Base-by-base conservation (phyloP, 2,113 vertebrate genomes). In the Cynoglossus semilaevis region DNA sequence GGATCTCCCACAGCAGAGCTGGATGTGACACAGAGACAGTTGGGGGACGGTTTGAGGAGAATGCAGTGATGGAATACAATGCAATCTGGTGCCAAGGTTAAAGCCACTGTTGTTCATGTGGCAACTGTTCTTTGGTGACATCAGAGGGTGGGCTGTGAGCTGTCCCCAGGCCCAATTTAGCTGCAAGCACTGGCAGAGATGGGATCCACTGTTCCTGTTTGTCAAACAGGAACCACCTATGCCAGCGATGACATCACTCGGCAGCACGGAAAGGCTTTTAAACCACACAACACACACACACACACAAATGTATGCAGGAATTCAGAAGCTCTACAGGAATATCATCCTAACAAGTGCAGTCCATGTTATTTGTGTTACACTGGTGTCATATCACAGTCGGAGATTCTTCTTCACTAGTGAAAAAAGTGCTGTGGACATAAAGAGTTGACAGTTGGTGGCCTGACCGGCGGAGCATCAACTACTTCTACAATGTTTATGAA, bases 61-160 rank as follows among this genome's bases (percentile, higher is more conserved):
- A 71, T 52, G 50, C 40, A 15, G 35, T n/a, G 51, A 51, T 40
- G 59, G 78, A 67, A 84, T 45, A 65, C 41, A 63, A 72, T 81
- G 56, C 70, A 46, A 72, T 62, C 43, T 45, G 62, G 58, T 62
- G 81, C 80, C 83, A 86, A 83, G 80, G 77, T 86, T 82, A 84
- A 85, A 87, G 69, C 76, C 71, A 34, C 85, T 76, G 70, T 69
- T 81, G 79, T 84, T 72, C 75, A 54, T 66, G 60, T 67, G 56
- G 73, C 87, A 88, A 82, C 81, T 88, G 88, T 79, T 87, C 66
- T 68, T 29, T 8, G 19, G 70, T 87, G 77, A 84, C 80, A 84
- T 76, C 73, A 84, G 67, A 53, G 50, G 22, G 68, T 55, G 63
- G 70, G 49, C 63, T 35, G 15, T 14, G 22, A n/a, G 53, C 67